These are phyloP conservation scores for Philereme vetulata DNA, from an alignment of 2,888 invertebrate genomes.

Conservation along the genomic window DNA sequence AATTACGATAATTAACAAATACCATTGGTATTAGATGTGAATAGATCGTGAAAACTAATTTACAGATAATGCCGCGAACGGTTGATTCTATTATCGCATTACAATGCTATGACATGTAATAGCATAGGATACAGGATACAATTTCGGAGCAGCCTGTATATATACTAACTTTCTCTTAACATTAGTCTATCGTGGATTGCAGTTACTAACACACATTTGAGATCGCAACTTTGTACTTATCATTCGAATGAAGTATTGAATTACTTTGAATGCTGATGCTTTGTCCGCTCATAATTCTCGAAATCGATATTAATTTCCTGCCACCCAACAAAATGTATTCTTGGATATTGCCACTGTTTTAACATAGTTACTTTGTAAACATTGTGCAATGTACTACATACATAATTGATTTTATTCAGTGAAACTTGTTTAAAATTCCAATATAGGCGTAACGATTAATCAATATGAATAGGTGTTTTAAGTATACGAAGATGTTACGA, in stretches of 20 bases:
- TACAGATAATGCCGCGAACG: too few species aligned
- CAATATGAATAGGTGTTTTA: conserved; percentile 24
- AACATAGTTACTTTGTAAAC: not conserved
- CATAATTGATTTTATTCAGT: conserved; percentile 28
- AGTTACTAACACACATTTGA: too few species aligned
- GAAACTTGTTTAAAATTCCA: conserved; percentile 29
- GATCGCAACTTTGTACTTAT: not conserved
- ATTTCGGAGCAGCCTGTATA: too few species aligned
- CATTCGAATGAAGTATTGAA: not conserved
- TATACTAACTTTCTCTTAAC: too few species aligned
- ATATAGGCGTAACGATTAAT: conserved; percentile 14
- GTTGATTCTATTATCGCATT: too few species aligned
- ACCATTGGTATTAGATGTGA: too few species aligned
- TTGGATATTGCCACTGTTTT: not conserved
- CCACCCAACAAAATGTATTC: not conserved
- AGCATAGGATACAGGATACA: too few species aligned
- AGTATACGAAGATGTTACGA: conserved; percentile 12
- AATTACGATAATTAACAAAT: too few species aligned
- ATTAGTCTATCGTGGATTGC: too few species aligned
- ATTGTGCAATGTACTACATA: conserved; percentile 14
- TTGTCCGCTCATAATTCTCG: conserved; percentile 4
- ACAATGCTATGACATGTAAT: too few species aligned
- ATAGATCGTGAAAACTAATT: too few species aligned
- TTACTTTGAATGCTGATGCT: not conserved
- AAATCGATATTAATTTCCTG: conserved; percentile 5